Conservation (phyloP, 2,113 vertebrate genomes). For the Clarias batrachus region DNA sequence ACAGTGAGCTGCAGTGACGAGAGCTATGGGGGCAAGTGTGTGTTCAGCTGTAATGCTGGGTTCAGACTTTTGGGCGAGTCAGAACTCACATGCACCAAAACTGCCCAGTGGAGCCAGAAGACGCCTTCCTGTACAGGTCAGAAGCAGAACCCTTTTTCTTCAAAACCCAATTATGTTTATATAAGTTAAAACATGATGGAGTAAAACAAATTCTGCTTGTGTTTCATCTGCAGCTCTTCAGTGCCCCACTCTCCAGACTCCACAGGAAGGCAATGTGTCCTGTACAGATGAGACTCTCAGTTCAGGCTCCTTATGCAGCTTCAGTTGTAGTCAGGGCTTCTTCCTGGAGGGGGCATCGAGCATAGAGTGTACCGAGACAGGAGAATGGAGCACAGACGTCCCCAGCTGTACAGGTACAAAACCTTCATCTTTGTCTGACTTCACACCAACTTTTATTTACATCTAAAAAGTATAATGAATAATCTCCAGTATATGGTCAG, state of each 20-base stretch:
- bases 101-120: conserved; percentile 69
- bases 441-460: background rate
- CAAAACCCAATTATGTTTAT: background rate
- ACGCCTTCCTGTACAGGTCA: conserved; percentile 76
- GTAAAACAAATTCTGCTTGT: conserved; percentile 42
- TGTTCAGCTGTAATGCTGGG: conserved; percentile 71
- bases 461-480: background rate
- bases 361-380: background rate
- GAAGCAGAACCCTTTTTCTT: background rate
- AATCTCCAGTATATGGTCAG: background rate
- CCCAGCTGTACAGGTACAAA: conserved; percentile 57
- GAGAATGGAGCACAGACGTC: background rate
- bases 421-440: background rate
- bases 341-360: background rate
- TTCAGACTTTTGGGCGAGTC: conserved; percentile 66
- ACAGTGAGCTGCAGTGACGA: conserved; percentile 67
- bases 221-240: conserved; percentile 10
- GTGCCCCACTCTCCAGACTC: background rate
- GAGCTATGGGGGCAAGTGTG: conserved; percentile 72
- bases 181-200: background rate
- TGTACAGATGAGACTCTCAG: conserved; percentile 1
- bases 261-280: background rate
- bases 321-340: background rate
- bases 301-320: background rate
- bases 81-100: conserved; percentile 64